phyloP scores from a whole-genome alignment of 2,797 vertebrate species.

The Melanotaenia boesemani region DNA sequence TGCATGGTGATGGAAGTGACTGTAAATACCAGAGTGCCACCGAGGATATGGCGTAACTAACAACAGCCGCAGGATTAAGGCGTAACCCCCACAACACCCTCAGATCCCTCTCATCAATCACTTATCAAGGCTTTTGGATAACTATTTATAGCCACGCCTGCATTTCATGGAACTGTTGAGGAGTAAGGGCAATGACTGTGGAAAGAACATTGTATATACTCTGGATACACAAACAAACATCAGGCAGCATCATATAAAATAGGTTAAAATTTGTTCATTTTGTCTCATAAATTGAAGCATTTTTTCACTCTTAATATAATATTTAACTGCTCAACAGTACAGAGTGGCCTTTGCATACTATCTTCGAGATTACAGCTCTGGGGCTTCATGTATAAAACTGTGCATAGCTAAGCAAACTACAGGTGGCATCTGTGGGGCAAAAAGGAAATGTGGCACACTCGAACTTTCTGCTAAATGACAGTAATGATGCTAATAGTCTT shows the following conservation, averaged over 20 bases:
- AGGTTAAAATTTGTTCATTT: background rate
- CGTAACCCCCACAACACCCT: conserved; percentile 73
- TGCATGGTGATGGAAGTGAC: conserved; percentile 32
- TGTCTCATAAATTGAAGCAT: background rate
- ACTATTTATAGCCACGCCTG: conserved; percentile 79
- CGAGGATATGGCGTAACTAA: conserved; percentile 71
- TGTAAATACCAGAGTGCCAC: conserved; percentile 73
- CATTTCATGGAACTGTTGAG: conserved; percentile 47
- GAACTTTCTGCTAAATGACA: too few species aligned
- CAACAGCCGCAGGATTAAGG: conserved; percentile 75
- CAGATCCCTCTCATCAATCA: conserved; percentile 76
- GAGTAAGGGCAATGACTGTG: conserved; percentile 42
- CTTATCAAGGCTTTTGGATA: conserved; percentile 70
- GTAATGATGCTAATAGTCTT: too few species aligned
- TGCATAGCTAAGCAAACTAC: too few species aligned
- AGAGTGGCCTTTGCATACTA: too few species aligned
- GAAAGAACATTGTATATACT: conserved; percentile 49
- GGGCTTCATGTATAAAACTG: too few species aligned
- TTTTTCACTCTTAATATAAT: too few species aligned
- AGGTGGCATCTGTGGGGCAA: too few species aligned
- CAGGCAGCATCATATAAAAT: conserved; percentile 7
- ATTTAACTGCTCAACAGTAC: too few species aligned
- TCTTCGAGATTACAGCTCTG: too few species aligned
- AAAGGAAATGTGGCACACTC: too few species aligned
- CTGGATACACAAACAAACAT: conserved; percentile 11